phyloP scores from a whole-genome alignment of 1,140 invertebrate genomes.

The Mylabris phalerata region DNA sequence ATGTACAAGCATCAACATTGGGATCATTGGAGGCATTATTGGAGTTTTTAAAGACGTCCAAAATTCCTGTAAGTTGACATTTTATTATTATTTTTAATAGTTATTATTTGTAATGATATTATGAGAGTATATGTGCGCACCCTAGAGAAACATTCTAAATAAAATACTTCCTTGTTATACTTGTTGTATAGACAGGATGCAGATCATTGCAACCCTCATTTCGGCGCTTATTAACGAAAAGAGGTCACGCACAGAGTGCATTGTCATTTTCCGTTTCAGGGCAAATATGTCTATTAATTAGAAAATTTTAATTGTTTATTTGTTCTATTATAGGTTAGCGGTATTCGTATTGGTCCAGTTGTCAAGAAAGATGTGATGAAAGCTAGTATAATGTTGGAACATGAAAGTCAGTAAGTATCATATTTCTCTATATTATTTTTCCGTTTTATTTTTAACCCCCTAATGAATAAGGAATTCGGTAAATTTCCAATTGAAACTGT shows the following conservation, averaged over 20 bases:
- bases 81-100: background rate
- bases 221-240: slow-evolving; percentile 12
- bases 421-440: too few species aligned
- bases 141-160: slow-evolving; percentile 6
- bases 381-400: slow-evolving; percentile 97
- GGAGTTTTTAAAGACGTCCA: slow-evolving; percentile 89
- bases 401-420: slow-evolving; percentile 85
- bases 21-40: slow-evolving; percentile 96
- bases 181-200: slow-evolving; percentile 9
- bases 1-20: slow-evolving; percentile 97
- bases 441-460: too few species aligned
- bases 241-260: slow-evolving; percentile 6
- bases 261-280: background rate
- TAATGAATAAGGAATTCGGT: background rate
- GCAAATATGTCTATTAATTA: background rate
- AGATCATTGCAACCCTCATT: slow-evolving; percentile 18
- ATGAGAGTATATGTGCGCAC: slow-evolving; percentile 1
- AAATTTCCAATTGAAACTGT: background rate
- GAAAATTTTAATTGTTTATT: slow-evolving; percentile 7
- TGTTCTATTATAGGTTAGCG: slow-evolving; percentile 76
- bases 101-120: background rate
- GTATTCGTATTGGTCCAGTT: slow-evolving; percentile 98
- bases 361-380: slow-evolving; percentile 99
- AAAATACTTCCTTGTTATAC: slow-evolving; percentile 16
- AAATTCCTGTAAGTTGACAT: slow-evolving; percentile 79